Evolutionary conservation across 2,797 vertebrate species (phyloP).

Genomic region (Chaenodraco wilsoni): DNA sequence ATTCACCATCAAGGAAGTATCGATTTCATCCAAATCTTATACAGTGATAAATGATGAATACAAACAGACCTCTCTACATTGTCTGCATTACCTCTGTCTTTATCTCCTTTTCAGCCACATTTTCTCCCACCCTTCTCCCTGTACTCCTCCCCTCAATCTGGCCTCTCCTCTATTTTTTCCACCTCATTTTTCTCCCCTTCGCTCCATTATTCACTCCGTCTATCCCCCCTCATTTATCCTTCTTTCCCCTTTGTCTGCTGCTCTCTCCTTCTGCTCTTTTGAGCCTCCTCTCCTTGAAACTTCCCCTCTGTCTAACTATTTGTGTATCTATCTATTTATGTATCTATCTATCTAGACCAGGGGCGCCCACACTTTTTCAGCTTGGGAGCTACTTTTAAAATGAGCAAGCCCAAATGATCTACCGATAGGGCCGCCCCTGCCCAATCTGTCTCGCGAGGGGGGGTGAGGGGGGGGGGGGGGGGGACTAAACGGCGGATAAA

Average conservation of each 20-base stretch:
- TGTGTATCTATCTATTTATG: constrained; percentile 24
- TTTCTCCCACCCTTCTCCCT: constrained; percentile 14
- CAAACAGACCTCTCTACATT: constrained; percentile 29
- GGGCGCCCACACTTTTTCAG: no score
- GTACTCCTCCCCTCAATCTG: constrained; percentile 53
- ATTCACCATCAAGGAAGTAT: constrained; percentile 44
- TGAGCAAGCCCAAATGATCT: no score
- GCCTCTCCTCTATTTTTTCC: constrained; percentile 43
- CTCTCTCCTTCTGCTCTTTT: constrained; percentile 41
- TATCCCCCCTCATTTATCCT: constrained; percentile 62
- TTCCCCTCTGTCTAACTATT: constrained; percentile 14
- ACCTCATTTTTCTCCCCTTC: constrained; percentile 60
- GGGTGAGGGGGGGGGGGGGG: no score
- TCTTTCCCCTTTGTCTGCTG: constrained; percentile 48
- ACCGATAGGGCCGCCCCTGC: no score
- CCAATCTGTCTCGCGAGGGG: no score
- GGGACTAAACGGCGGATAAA: no score
- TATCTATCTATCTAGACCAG: constrained; percentile 11
- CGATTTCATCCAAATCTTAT: constrained; percentile 30
- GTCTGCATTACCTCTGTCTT: constrained; percentile 9
- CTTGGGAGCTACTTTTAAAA: no score
- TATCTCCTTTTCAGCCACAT: constrained; percentile 15
- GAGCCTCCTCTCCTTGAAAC: constrained; percentile 45
- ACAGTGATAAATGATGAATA: constrained; percentile 21
- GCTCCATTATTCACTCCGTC: constrained; percentile 56